Evolutionary conservation across 2,888 invertebrate genomes (phyloP).

Genomic region (Ennomos erosarius): DNA sequence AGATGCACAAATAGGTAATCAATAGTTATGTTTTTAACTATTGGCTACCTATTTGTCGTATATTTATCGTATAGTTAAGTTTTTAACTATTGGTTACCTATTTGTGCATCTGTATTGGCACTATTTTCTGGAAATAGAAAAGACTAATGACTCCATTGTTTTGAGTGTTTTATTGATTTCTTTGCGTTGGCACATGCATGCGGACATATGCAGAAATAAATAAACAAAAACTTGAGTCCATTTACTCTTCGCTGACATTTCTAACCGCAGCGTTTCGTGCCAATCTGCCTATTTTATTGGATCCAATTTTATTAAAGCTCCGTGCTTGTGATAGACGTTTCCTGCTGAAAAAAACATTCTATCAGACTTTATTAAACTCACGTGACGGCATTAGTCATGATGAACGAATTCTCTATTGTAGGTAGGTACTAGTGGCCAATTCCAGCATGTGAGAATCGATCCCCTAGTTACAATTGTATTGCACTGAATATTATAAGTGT

Average conservation of each 20-base stretch:
- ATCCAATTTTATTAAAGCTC: conserved; percentile 53
- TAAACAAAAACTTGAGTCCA: conserved; percentile 78
- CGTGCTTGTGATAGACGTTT: conserved; percentile 49
- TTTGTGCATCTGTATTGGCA: too few relatives aligned
- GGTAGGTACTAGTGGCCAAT: too few relatives aligned
- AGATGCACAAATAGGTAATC: too few relatives aligned
- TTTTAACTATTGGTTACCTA: too few relatives aligned
- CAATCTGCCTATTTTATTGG: conserved; percentile 66
- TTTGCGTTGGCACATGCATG: conserved; percentile 75
- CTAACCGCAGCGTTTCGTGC: conserved; percentile 66
- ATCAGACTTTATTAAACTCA: conserved; percentile 35
- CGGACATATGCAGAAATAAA: conserved; percentile 77
- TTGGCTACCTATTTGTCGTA: too few relatives aligned
- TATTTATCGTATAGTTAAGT: too few relatives aligned
- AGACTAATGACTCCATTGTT: conserved; percentile 66
- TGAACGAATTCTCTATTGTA: conserved; percentile 22
- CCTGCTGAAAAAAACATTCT: conserved; percentile 36
- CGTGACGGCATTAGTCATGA: conserved; percentile 37
- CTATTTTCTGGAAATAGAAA: conserved; percentile 54
- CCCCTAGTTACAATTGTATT: too few relatives aligned
- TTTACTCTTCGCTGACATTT: conserved; percentile 82
- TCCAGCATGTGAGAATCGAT: too few relatives aligned
- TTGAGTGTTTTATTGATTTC: conserved; percentile 64
- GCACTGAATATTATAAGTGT: too few relatives aligned
- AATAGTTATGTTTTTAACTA: too few relatives aligned